Evolutionary conservation across 2,797 vertebrate species (phyloP).

Genomic region (Lagorchestes hirsutus): DNA sequence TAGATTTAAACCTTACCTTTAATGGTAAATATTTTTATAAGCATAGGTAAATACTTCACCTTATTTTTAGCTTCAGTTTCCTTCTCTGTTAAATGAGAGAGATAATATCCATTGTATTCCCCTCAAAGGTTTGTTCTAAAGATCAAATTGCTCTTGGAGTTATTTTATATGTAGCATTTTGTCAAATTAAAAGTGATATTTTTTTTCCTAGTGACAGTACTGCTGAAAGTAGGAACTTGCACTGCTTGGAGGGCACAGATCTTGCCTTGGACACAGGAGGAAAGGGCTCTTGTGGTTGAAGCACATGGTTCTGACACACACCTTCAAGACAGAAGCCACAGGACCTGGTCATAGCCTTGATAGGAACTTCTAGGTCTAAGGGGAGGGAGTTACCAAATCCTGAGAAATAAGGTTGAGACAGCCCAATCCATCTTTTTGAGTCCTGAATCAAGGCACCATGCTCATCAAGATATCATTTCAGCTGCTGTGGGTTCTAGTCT

Average conservation of each 20-base stretch:
- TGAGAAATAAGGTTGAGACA: not conserved
- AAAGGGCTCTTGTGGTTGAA: no score
- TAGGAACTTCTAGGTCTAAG: not conserved
- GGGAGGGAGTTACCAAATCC: not conserved
- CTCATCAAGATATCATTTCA: not conserved
- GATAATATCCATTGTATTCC: no score
- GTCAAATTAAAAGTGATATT: not conserved
- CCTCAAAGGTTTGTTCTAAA: no score
- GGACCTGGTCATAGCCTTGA: not conserved
- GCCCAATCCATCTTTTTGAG: not conserved
- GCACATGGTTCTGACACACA: not conserved
- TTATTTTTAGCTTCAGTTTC: no score
- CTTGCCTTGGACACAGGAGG: no score
- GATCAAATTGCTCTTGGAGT: no score
- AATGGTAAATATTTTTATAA: no score
- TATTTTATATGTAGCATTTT: not conserved
- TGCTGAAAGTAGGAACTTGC: not conserved
- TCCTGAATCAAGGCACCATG: not conserved
- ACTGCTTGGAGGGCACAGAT: not conserved
- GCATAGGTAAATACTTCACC: no score
- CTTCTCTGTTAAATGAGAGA: no score
- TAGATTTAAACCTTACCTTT: no score
- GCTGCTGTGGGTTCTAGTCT: not conserved
- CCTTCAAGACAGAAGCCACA: not conserved
- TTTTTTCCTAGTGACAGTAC: not conserved